Conservation (phyloP, 2,113 vertebrate genomes). For the Synodontis membranacea region DNA sequence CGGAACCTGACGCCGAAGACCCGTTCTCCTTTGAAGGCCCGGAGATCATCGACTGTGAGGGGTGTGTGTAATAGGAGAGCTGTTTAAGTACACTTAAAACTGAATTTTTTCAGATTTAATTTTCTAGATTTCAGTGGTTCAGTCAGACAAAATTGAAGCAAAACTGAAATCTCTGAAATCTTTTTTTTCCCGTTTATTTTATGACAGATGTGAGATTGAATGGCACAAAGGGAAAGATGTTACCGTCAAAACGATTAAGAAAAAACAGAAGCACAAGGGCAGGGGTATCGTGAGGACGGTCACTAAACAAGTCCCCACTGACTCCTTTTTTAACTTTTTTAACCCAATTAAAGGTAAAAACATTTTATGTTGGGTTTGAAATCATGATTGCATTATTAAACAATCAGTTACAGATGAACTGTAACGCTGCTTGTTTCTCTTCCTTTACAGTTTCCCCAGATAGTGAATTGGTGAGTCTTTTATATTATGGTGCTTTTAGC, state of each 20-base stretch:
- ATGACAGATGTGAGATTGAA: constrained; percentile 86
- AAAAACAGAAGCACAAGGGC: constrained; percentile 98
- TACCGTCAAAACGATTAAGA: constrained; percentile 96
- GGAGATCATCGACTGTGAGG: constrained; percentile 95
- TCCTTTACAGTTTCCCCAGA: constrained; percentile 81
- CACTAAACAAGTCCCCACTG: constrained; percentile 94
- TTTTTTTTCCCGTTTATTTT: neutral
- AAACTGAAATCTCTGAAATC: neutral
- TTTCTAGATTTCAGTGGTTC: neutral
- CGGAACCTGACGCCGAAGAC: constrained; percentile 88
- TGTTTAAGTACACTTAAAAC: neutral
- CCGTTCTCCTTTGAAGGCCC: constrained; percentile 97
- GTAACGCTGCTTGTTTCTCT: constrained; percentile 9
- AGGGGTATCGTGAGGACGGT: constrained; percentile 93
- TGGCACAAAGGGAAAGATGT: constrained; percentile 98
- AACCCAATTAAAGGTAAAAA: constrained; percentile 88
- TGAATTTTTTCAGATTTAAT: neutral
- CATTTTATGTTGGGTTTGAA: neutral
- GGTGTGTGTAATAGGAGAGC: constrained; percentile 74
- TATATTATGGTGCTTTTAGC: neutral
- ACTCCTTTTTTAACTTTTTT: constrained; percentile 99
- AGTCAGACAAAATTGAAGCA: too few species aligned
- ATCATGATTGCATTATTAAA: neutral
- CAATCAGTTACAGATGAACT: neutral
- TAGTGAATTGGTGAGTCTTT: constrained; percentile 83